phyloP scores from a whole-genome alignment of 2,797 vertebrate genomes.

The Carduelis carduelis region DNA sequence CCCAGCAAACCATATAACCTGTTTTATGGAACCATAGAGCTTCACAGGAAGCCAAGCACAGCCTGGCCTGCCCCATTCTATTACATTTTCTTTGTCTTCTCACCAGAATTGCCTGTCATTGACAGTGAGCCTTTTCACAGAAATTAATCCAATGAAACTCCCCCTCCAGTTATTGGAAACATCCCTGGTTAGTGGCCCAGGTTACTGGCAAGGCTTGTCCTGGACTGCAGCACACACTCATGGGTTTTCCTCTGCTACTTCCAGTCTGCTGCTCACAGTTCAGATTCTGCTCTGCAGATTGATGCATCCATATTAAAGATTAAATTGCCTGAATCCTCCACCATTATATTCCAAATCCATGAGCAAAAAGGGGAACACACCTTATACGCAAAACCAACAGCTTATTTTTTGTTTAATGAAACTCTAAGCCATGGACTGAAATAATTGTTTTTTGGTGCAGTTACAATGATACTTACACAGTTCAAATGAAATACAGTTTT shows the following conservation, averaged over 20 bases:
- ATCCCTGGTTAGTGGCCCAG: background rate
- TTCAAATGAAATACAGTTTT: background rate
- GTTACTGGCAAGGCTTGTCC: background rate
- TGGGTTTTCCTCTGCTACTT: background rate
- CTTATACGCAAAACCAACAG: background rate
- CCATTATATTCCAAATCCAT: background rate
- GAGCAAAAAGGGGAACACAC: background rate
- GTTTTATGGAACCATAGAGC: background rate
- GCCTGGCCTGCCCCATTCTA: background rate
- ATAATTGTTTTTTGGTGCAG: background rate
- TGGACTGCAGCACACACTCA: background rate
- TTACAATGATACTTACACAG: background rate
- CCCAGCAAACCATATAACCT: background rate
- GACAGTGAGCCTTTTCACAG: background rate
- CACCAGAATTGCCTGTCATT: background rate
- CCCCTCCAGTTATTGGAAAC: background rate
- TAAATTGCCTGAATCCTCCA: background rate
- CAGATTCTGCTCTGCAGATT: background rate
- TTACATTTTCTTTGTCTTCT: background rate
- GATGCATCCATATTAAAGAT: background rate
- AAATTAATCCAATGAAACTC: background rate
- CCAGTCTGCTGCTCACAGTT: background rate
- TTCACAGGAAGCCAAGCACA: background rate
- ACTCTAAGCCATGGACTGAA: background rate
- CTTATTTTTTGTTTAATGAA: background rate